A percentile compares a stretch with the other conserved stretches of the same genome.
Conservation (phyloP, 2,888 invertebrate species). For the Drosophila atroscutellata region DNA sequence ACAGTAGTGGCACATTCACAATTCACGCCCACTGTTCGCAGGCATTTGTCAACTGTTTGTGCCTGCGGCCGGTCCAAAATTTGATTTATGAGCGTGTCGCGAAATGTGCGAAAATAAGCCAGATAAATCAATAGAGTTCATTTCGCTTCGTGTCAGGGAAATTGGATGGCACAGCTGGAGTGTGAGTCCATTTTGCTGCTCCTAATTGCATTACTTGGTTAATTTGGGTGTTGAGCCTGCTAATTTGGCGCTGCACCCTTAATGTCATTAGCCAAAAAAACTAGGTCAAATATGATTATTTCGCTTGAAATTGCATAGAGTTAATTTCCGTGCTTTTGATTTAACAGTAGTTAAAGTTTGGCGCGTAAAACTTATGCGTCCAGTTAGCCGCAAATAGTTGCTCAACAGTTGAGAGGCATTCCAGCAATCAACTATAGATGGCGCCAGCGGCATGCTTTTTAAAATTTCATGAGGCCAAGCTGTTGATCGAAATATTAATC, state of each 20-base stretch:
- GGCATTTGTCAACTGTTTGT: slow-evolving; percentile 59
- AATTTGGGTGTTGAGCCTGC: slow-evolving; percentile 33
- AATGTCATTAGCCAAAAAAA: slow-evolving; percentile 33
- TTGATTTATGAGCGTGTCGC: slow-evolving; percentile 59
- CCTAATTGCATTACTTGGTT: slow-evolving; percentile 57
- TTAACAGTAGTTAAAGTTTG: not conserved
- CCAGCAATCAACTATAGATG: slow-evolving; percentile 22
- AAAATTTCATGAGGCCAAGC: not conserved
- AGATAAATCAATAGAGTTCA: slow-evolving; percentile 50
- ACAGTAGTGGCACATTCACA: slow-evolving; percentile 1
- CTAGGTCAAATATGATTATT: slow-evolving; percentile 45
- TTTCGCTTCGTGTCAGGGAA: not conserved
- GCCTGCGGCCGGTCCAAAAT: slow-evolving; percentile 52
- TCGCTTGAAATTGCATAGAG: not conserved
- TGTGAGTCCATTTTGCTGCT: slow-evolving; percentile 31
- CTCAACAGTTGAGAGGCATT: slow-evolving; percentile 2
- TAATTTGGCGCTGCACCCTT: slow-evolving; percentile 30
- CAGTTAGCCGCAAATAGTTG: not conserved
- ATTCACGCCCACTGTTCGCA: slow-evolving; percentile 23
- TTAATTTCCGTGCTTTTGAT: not conserved
- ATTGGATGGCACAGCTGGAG: slow-evolving; percentile 39
- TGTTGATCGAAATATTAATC: not conserved
- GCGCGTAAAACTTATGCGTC: not conserved
- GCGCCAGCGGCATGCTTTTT: slow-evolving; percentile 8
- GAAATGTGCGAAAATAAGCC: slow-evolving; percentile 33